These are phyloP conservation scores for Prunella strophiata DNA, from an alignment of 2,797 vertebrate species.

Conservation along the genomic window DNA sequence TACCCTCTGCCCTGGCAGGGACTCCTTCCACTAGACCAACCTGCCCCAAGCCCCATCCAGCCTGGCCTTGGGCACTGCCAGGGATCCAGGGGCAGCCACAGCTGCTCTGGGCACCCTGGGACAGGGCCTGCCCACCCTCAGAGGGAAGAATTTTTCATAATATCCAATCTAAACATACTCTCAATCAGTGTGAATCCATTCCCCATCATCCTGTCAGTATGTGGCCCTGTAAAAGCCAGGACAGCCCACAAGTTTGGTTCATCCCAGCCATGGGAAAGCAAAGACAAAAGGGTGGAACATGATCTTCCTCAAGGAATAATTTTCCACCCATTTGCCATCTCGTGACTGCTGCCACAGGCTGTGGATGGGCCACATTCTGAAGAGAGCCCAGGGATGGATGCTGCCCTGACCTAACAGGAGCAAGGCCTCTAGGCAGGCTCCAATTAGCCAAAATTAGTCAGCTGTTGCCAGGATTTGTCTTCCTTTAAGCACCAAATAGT, in stretches of 20 bases:
- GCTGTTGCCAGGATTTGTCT: conserved; percentile 68
- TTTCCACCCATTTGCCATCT: neutral
- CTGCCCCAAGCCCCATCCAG: no score
- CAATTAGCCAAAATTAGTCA: conserved; percentile 86
- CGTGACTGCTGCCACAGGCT: neutral
- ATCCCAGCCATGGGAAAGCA: conserved; percentile 18
- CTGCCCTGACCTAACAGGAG: conserved; percentile 73
- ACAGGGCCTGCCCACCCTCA: neutral
- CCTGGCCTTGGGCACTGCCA: neutral
- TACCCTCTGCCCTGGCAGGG: neutral
- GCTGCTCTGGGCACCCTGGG: neutral
- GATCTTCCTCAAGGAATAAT: conserved; percentile 32
- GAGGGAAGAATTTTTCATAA: neutral
- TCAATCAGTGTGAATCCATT: fast-evolving
- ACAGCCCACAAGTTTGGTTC: neutral
- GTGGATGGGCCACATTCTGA: neutral
- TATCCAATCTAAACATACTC: neutral
- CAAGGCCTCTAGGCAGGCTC: conserved; percentile 70
- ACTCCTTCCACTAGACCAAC: fast-evolving
- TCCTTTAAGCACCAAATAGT: conserved; percentile 70
- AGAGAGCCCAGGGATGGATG: conserved; percentile 73
- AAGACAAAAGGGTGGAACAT: conserved; percentile 23
- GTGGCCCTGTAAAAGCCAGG: neutral
- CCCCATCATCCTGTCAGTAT: fast-evolving
- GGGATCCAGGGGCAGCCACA: neutral